Conservation (phyloP, 2,888 invertebrate genomes). For the Andricus quercusramuli region DNA sequence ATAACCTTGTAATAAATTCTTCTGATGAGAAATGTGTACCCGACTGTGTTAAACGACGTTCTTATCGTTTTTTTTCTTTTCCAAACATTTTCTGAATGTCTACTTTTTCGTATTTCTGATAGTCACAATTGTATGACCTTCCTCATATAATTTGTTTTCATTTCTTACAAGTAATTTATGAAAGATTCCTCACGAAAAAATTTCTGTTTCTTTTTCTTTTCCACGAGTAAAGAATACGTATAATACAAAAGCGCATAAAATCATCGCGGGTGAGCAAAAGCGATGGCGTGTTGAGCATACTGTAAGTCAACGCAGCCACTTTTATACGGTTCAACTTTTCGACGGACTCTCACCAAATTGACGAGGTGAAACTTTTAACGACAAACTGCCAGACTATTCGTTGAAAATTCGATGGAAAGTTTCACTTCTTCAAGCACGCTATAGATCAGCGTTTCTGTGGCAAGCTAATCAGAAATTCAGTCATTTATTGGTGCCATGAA, state of each 20-base stretch:
- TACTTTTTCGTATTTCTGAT: no score
- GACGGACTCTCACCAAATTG: not conserved
- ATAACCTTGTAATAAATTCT: no score
- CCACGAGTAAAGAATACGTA: not conserved
- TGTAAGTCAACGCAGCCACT: constrained; percentile 35
- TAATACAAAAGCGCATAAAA: not conserved
- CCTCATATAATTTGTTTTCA: no score
- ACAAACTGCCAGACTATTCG: not conserved
- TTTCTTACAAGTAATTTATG: no score
- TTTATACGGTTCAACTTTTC: constrained; percentile 49
- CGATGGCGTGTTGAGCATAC: constrained; percentile 16
- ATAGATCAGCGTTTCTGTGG: not conserved
- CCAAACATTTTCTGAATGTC: no score
- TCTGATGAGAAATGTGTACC: no score
- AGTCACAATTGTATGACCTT: no score
- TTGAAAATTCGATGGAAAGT: not conserved
- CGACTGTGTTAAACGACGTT: no score
- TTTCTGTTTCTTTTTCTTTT: not conserved
- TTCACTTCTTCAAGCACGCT: not conserved
- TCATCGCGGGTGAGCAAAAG: not conserved
- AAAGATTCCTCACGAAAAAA: no score
- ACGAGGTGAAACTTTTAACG: constrained; percentile 15
- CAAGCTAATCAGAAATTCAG: not conserved
- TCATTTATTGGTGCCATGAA: not conserved
- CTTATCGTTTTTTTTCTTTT: no score